phyloP scores from a whole-genome alignment of 2,797 vertebrate genomes.

The Cryptoblepharus egeriae region DNA sequence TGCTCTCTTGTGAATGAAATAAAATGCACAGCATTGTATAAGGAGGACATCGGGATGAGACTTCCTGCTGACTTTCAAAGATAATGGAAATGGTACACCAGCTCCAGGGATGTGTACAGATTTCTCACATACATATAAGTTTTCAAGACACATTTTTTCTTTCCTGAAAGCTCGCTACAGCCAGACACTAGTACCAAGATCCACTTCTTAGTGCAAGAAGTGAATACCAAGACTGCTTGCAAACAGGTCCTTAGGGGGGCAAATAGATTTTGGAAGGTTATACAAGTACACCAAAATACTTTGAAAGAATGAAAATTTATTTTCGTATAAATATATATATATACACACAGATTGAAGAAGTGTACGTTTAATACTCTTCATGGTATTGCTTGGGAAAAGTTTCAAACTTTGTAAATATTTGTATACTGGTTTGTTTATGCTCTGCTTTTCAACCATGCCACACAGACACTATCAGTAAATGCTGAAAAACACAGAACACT shows the following conservation, averaged over 20 bases:
- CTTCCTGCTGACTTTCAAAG: too few species aligned
- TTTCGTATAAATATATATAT: conserved; percentile 18
- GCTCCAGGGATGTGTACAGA: too few species aligned
- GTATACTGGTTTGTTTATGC: neutral
- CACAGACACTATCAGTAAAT: neutral
- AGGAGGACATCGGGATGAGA: too few species aligned
- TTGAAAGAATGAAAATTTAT: conserved; percentile 20
- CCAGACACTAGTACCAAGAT: too few species aligned
- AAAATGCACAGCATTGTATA: too few species aligned
- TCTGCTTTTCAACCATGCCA: neutral
- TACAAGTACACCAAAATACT: neutral
- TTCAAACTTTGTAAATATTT: neutral
- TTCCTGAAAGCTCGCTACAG: neutral
- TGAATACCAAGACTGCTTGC: neutral
- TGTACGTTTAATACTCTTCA: conserved; percentile 1
- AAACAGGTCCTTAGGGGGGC: neutral
- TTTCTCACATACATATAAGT: too few species aligned
- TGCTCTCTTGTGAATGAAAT: too few species aligned
- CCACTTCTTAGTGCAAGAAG: neutral
- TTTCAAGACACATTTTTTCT: too few species aligned
- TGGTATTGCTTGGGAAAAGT: neutral
- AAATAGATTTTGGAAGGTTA: neutral
- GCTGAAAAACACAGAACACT: neutral
- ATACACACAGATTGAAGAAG: neutral
- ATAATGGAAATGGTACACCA: too few species aligned